Percentiles rank a stretch among this genome's conserved stretches.
These are phyloP conservation scores for Ploceus nigricollis DNA, from an alignment of 2,113 vertebrate genomes.

Conservation along the genomic window DNA sequence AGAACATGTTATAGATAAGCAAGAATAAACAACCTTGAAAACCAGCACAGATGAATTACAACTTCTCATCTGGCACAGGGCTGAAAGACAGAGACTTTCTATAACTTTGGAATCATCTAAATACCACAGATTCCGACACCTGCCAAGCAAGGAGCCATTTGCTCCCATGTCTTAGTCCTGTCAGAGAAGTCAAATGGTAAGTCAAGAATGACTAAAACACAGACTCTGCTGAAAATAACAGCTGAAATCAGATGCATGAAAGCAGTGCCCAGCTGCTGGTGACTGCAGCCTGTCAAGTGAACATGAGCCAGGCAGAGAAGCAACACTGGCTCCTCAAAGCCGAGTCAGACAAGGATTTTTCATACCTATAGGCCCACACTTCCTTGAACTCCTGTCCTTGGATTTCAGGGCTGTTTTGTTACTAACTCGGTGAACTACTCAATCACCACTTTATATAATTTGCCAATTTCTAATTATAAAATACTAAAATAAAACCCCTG, in stretches of 20 bases:
- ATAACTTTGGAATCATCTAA: too few relatives aligned
- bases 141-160: not conserved
- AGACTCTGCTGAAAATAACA: not conserved
- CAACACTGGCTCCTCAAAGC: not conserved
- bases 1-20: too few relatives aligned
- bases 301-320: not conserved
- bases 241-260: not conserved
- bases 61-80: too few relatives aligned
- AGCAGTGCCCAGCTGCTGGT: not conserved
- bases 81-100: too few relatives aligned
- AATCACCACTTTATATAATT: not conserved
- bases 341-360: not conserved
- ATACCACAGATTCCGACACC: too few relatives aligned
- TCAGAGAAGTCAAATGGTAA: not conserved
- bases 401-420: not conserved
- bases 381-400: not conserved
- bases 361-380: not conserved
- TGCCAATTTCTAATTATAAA: slow-evolving; percentile 1
- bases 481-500: slow-evolving; percentile 26
- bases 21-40: too few relatives aligned
- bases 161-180: not conserved
- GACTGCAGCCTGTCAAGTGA: not conserved
- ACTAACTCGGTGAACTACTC: not conserved
- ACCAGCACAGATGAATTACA: too few relatives aligned
- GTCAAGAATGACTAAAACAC: not conserved